Evolutionary conservation across 2,888 invertebrate genomes (phyloP).

Genomic region (Merodon equestris): DNA sequence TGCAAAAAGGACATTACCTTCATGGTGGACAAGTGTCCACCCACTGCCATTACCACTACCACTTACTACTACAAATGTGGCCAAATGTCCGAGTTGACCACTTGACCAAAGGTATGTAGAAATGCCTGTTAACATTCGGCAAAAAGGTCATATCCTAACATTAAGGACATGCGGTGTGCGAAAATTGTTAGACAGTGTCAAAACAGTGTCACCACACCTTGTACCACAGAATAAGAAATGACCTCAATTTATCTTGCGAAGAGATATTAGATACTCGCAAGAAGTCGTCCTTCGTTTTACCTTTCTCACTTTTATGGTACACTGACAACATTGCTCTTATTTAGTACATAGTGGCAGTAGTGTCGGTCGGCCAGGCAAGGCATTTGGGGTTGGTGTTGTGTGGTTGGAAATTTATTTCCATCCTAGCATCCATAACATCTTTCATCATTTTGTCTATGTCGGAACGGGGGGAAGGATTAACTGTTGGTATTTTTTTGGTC

Average conservation of each 20-base stretch:
- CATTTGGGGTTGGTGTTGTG: conserved; percentile 43
- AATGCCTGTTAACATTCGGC: conserved; percentile 61
- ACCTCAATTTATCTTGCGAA: conserved; percentile 78
- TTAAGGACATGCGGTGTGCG: conserved; percentile 76
- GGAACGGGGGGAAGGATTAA: conserved; percentile 42
- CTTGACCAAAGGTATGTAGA: conserved; percentile 59
- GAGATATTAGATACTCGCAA: conserved; percentile 64
- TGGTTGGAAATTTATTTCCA: conserved; percentile 61
- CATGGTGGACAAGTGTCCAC: conserved; percentile 29
- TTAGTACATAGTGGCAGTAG: conserved; percentile 13
- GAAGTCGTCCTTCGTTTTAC: conserved; percentile 63
- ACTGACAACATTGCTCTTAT: conserved; percentile 3
- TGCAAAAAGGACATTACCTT: conserved; percentile 73
- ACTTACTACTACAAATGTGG: conserved; percentile 18
- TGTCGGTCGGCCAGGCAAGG: conserved; percentile 5
- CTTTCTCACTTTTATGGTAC: conserved; percentile 60
- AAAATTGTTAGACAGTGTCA: conserved; percentile 72
- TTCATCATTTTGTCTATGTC: conserved; percentile 60
- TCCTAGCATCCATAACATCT: conserved; percentile 54
- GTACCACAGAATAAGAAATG: conserved; percentile 73
- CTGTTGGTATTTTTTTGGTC: conserved; percentile 47
- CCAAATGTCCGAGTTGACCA: conserved; percentile 24
- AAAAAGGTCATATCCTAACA: conserved; percentile 71
- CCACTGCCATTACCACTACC: conserved; percentile 10
- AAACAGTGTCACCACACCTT: conserved; percentile 72